Evolutionary conservation across 1,140 invertebrate species (phyloP), one percentile per base, ranked within the genome.

Genomic region (Drosophila sucinea): DNA sequence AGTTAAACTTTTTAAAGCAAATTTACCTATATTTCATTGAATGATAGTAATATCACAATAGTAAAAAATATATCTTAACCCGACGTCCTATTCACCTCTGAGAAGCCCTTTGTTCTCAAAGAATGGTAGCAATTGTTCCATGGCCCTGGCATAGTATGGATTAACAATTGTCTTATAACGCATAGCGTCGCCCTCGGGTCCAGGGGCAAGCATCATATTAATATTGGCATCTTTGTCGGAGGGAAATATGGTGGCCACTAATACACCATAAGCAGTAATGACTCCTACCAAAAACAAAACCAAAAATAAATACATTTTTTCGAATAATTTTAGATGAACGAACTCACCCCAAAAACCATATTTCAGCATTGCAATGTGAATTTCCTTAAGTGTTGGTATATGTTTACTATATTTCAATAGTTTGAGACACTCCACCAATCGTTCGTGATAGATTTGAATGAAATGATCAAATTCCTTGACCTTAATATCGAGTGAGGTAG

Each of bases 391-490:
- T 1, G 70, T 66, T 25, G 83, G 86, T 60, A 87, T 73, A 3
- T 27, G 54, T 11, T 84, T 87, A 5, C 70, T 10, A 58, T 90
- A 90, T 1, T 81, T 81, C 1, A 90, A 40, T 0, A 84, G 4
- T 33, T 79, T 69, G 0, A 90, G 65, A 54, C 83, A 81, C 30
- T 90, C 73, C 0, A 62, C 60, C 38, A 90, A 56, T 5, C 74
- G 73, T 33, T 73, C 55, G 7, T 90, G 89, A 63, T 90, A 90
- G 8, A 86, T 79, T n/a, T 70, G n/a, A 27, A 90, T 74, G 1
- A 90, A 81, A n/a, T 77, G 60, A 66, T 90, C 89, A 7, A 90
- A 90, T 40, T 90, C 83, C 25, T 73, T 81, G 3, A 74, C 30
- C 40, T 79, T 84, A 29, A 87, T 82, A 25, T 87, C 86, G 35